Evolutionary conservation across 2,888 invertebrate genomes (phyloP).

Genomic region (Pollenia labialis): DNA sequence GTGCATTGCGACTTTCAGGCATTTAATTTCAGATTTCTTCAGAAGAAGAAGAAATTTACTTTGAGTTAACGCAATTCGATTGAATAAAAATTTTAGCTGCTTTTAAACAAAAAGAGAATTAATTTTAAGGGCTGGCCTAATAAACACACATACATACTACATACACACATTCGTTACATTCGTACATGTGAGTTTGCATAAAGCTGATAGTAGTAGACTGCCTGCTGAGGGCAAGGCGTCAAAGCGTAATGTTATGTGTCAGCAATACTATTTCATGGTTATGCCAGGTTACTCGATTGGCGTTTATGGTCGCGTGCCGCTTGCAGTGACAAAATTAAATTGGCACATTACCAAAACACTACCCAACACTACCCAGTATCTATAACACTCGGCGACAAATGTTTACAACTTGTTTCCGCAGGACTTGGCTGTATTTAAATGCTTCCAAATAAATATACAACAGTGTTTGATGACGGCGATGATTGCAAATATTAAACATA

Average conservation of each 20-base stretch:
- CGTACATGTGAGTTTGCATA: not conserved
- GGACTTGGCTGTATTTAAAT: not conserved
- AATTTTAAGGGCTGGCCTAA: no score
- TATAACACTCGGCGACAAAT: constrained; percentile 36
- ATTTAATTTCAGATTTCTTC: no score
- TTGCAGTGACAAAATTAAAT: constrained; percentile 82
- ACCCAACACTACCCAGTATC: constrained; percentile 59
- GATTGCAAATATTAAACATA: constrained; percentile 59
- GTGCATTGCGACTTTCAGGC: no score
- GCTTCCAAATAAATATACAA: constrained; percentile 31
- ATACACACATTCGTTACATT: not conserved
- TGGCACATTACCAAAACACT: constrained; percentile 80
- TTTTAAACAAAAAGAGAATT: no score
- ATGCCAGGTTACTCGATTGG: constrained; percentile 66
- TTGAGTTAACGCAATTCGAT: no score
- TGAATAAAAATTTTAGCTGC: no score
- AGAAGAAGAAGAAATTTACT: no score
- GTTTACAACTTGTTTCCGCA: constrained; percentile 12
- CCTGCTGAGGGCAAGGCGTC: constrained; percentile 71
- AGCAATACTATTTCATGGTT: constrained; percentile 62
- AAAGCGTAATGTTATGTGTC: constrained; percentile 67
- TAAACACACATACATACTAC: no score
- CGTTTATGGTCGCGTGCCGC: constrained; percentile 75
- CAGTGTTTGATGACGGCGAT: constrained; percentile 31
- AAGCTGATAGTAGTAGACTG: constrained; percentile 44